Evolutionary conservation across 1,140 invertebrate species (phyloP).

Genomic region (Formica selysi): DNA sequence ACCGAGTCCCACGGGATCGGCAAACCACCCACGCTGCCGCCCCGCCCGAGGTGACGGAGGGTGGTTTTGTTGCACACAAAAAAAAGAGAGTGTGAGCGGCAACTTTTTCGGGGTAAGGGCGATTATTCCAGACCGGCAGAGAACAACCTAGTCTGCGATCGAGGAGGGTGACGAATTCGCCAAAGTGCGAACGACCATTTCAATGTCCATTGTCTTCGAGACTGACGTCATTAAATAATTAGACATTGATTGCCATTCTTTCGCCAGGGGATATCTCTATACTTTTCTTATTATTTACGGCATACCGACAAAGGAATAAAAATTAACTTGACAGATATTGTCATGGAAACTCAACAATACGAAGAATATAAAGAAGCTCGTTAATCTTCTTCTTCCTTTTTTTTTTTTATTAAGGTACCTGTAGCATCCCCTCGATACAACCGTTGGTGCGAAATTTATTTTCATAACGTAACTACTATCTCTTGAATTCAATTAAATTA

Average conservation of each 20-base stretch:
- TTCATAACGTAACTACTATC: slow-evolving; percentile 8
- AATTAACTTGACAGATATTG: not conserved
- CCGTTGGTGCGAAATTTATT: not conserved
- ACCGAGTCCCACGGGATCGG: slow-evolving; percentile 47
- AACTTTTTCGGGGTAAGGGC: slow-evolving; percentile 49
- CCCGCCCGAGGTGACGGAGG: slow-evolving; percentile 44
- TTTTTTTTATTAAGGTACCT: not conserved
- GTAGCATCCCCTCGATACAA: not conserved
- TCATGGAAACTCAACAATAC: not conserved
- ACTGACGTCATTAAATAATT: slow-evolving; percentile 32
- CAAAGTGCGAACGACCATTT: slow-evolving; percentile 47
- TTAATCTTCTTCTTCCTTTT: not conserved
- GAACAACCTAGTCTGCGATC: not conserved
- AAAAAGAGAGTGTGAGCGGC: slow-evolving; percentile 10
- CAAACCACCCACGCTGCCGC: slow-evolving; percentile 27
- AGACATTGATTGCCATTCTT: slow-evolving; percentile 37
- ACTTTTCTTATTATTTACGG: not conserved
- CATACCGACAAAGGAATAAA: not conserved
- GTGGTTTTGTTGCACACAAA: slow-evolving; percentile 42
- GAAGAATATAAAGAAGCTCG: not conserved
- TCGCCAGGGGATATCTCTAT: not conserved
- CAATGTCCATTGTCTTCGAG: slow-evolving; percentile 13
- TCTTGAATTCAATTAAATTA: slow-evolving; percentile 23
- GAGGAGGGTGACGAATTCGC: slow-evolving; percentile 27
- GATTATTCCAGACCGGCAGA: slow-evolving; percentile 44